Base-by-base conservation (phyloP, 1,140 invertebrate species). In the Trichogramma pretiosum region DNA sequence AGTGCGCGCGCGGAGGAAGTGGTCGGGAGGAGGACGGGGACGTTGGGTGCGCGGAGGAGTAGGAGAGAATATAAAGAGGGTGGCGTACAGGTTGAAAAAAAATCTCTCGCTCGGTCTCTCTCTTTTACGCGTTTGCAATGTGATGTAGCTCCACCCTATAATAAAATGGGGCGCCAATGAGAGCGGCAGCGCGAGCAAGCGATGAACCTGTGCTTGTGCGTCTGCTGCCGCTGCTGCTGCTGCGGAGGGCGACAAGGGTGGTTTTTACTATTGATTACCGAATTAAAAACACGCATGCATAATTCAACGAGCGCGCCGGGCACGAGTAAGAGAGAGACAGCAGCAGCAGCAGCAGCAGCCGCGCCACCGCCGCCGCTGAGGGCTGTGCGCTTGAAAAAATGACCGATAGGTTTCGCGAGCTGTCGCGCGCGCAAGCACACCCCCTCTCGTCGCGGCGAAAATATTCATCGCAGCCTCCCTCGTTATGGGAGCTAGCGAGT, bases 241-340 rank as follows among this genome's bases (percentile, higher is more conserved):
- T 48, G 51, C 45, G 48, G 48, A 50, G 56, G 60, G 56, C 53
- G 49, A 54, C 50, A 55, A 55, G 56, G 61, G 53, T 51, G 58
- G 57, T 64, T 65, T 65, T 65, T 64, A 64, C 63, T 65, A 65
- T 65, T 64, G 63, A 65, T 65, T 65, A 64, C 62, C 55, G 63
- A 64, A 65, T 65, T 65, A 65, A 65, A 65, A 65, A 65, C 62
- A 61, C 62, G 63, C 62, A 64, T 65, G 62, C 56, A 65, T 65
- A 65, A 65, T 65, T 65, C 61, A 59, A 53, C 57, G 59, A 11
- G 5, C 11, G n/a, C n/a, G n/a, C n/a, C n/a, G n/a, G n/a, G n/a
- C n/a, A n/a, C n/a, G n/a, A n/a, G n/a, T n/a, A n/a, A n/a, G n/a
- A n/a, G n/a, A n/a, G n/a, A n/a, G n/a, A n/a, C n/a, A n/a, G n/a